Base-by-base conservation (phyloP, 2,888 invertebrate species). In the Drosophila rellima region DNA sequence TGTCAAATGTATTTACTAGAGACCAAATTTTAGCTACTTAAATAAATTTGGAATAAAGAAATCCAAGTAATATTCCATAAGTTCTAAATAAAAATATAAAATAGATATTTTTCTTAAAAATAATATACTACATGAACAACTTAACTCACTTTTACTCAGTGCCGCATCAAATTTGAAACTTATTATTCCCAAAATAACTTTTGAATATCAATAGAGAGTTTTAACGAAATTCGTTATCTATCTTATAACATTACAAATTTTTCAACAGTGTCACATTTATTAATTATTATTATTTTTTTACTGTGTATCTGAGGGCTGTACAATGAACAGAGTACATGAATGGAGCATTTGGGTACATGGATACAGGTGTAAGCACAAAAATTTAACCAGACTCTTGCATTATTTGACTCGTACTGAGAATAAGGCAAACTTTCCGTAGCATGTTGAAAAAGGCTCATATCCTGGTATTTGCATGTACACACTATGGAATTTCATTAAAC, bases 401-500 rank as follows among this genome's bases (percentile, higher is more conserved):
- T 57, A 60, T 44, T 60, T 33, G 35, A 29, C 56, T 35, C 50
- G 6, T 2, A 6, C 26, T 18, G 26, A 6, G 35, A 18, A 8
- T 17, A 37, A 37, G 15, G 1, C 17, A 42, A 61, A 18, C 23
- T 26, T 51, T 8, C 18, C 23, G 4, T 45, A 23, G 17, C 39
- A 59, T 17, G 31, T 39, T 11, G 8, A 40, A 42, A 42, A 11
- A 17, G 23, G 10, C 26, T 17, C 48, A 7, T 33, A 20, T 17
- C 13, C 26, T 44, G 29, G 11, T 54, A 33, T 35, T 35, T 56
- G 45, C 40, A 50, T 20, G 40, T 35, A 35, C 40, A 11, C 11
- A 33, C 57, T 54, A 33, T 40, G 57, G 26, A 50, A 74, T 62
- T 52, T 57, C 57, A 67, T 68, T 62, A 29, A 48, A 54, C 64